Evolutionary conservation across 2,888 invertebrate genomes (phyloP).

Genomic region (Xanthia togata): DNA sequence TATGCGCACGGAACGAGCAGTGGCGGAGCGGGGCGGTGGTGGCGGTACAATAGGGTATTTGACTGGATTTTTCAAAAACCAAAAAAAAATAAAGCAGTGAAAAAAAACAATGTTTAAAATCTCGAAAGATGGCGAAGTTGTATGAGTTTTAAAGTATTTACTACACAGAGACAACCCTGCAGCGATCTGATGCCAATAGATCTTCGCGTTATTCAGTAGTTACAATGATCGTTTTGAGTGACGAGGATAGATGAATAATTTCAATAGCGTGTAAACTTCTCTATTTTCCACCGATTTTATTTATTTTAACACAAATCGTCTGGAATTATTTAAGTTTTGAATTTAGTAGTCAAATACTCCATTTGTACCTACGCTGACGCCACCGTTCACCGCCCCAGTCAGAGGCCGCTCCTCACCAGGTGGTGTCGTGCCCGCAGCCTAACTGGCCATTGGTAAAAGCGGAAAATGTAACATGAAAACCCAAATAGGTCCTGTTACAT

Average conservation of each 20-base stretch:
- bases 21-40: not conserved
- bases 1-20: not conserved
- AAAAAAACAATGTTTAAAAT: not conserved
- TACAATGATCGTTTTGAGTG: not conserved
- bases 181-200: not conserved
- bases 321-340: too few species aligned
- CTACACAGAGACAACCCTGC: not conserved
- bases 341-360: too few species aligned
- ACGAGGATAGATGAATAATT: not conserved
- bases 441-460: not conserved
- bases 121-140: not conserved
- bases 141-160: not conserved
- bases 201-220: too few species aligned
- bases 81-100: not conserved
- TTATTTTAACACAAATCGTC: too few species aligned
- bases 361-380: not conserved
- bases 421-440: not conserved
- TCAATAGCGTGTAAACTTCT: not conserved
- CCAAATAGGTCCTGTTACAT: not conserved
- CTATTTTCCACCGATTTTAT: not conserved
- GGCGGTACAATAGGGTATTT: not conserved
- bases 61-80: not conserved
- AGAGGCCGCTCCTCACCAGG: too few species aligned
- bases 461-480: conserved; percentile 23
- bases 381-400: not conserved